Evolutionary conservation across 2,888 invertebrate species (phyloP).

Genomic region (Rhopalosiphum nymphaeae): DNA sequence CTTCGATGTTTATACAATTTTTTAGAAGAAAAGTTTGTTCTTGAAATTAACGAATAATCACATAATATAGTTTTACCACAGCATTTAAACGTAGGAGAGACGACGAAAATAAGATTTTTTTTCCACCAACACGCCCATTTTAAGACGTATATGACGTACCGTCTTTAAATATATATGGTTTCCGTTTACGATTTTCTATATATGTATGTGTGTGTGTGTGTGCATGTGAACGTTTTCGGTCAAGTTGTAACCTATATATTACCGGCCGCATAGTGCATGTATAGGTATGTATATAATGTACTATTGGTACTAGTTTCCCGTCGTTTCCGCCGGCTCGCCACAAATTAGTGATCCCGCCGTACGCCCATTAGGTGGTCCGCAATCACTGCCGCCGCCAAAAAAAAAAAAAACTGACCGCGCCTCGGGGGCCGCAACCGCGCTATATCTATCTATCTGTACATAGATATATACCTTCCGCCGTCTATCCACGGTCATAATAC

Average conservation of each 20-base stretch:
- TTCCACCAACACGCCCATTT: background rate
- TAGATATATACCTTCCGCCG: background rate
- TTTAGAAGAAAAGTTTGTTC: background rate
- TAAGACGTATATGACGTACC: background rate
- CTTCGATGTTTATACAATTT: background rate
- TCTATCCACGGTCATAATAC: background rate
- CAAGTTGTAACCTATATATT: constrained; percentile 26
- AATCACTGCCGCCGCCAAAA: constrained; percentile 27
- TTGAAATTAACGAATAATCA: background rate
- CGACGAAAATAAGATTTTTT: background rate
- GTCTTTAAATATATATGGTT: background rate
- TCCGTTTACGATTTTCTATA: background rate
- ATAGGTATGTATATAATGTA: background rate
- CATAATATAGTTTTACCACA: background rate
- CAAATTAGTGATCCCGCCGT: constrained; percentile 51
- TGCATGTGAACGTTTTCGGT: background rate
- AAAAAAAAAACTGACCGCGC: constrained; percentile 22
- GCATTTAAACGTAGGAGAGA: background rate
- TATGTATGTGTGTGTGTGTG: background rate
- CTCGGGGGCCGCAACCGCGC: constrained; percentile 43
- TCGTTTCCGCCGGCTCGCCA: constrained; percentile 50
- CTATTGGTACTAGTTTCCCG: constrained; percentile 33
- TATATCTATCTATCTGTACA: background rate
- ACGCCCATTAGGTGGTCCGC: constrained; percentile 50
- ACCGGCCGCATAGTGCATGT: background rate